Conservation (phyloP, 1,140 invertebrate genomes). For the Pogonomyrmex barbatus region DNA sequence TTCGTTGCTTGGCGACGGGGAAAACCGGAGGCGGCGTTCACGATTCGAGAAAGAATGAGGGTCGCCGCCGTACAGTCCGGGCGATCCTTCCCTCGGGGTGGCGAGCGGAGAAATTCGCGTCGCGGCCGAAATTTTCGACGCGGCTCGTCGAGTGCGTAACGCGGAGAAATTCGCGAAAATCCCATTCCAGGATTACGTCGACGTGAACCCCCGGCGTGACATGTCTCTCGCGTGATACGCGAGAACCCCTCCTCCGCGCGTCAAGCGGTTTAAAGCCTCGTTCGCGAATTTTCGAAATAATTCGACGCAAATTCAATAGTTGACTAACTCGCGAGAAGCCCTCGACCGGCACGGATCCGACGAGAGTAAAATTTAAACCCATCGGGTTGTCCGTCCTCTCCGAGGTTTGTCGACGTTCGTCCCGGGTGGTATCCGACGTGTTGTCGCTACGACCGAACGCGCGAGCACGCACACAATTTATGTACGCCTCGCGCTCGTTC, state of each 20-base stretch:
- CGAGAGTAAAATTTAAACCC: constrained; percentile 16
- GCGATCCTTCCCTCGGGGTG: constrained; percentile 24
- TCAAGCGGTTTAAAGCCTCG: neutral
- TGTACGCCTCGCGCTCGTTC: neutral
- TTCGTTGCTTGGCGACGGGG: constrained; percentile 71
- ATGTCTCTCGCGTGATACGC: neutral
- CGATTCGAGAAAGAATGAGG: constrained; percentile 33
- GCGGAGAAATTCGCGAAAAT: neutral
- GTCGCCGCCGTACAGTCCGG: constrained; percentile 59
- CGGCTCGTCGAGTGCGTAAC: neutral
- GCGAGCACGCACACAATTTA: neutral
- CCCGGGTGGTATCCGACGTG: neutral
- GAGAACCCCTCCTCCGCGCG: constrained; percentile 6
- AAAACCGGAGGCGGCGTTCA: constrained; percentile 65
- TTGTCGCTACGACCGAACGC: neutral
- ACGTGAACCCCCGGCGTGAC: neutral
- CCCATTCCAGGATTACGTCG: neutral
- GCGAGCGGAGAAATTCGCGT: constrained; percentile 13
- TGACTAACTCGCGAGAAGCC: neutral
- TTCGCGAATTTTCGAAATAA: constrained; percentile 6
- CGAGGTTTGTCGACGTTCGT: neutral
- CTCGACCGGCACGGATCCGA: neutral
- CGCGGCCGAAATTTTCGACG: neutral
- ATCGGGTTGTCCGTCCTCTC: neutral
- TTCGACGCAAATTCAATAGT: neutral